Percentiles rank a stretch among this genome's conserved stretches.
Conservation (phyloP, 2,797 vertebrate genomes). For the Anableps anableps region DNA sequence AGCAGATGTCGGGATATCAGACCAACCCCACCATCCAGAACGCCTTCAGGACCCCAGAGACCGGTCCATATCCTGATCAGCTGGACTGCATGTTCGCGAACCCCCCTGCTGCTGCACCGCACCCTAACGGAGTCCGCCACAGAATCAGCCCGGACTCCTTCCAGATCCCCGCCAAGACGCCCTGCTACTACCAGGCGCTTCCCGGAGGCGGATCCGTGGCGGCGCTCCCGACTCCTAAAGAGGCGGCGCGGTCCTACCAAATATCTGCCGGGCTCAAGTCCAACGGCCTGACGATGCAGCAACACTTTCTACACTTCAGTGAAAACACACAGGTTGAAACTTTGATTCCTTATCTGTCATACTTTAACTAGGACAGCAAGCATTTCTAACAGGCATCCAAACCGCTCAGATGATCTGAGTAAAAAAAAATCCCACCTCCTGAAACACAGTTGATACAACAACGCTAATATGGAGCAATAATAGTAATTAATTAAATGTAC, state of each 20-base stretch:
- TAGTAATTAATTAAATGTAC: too few species aligned
- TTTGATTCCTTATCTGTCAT: neutral
- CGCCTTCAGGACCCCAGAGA: conserved; percentile 38
- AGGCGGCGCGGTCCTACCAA: conserved; percentile 53
- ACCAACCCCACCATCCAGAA: conserved; percentile 20
- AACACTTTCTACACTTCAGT: conserved; percentile 63
- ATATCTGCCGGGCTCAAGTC: conserved; percentile 36
- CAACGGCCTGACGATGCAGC: conserved; percentile 49
- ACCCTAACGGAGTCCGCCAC: conserved; percentile 41
- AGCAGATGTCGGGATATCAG: conserved; percentile 55
- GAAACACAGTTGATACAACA: neutral
- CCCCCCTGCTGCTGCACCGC: neutral
- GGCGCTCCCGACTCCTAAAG: conserved; percentile 20
- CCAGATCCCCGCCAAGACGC: conserved; percentile 48
- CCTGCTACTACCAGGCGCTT: conserved; percentile 68
- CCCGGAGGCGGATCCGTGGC: conserved; percentile 14
- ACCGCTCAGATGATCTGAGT: neutral
- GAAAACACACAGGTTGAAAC: conserved; percentile 62
- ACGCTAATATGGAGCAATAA: too few species aligned
- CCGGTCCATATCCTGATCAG: conserved; percentile 36
- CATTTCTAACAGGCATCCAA: too few species aligned
- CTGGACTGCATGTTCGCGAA: conserved; percentile 67
- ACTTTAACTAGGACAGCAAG: neutral
- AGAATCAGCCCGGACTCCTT: conserved; percentile 29
- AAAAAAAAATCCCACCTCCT: neutral